Evolutionary conservation across 2,888 invertebrate genomes (phyloP).

Genomic region (Cyclophora punctaria): DNA sequence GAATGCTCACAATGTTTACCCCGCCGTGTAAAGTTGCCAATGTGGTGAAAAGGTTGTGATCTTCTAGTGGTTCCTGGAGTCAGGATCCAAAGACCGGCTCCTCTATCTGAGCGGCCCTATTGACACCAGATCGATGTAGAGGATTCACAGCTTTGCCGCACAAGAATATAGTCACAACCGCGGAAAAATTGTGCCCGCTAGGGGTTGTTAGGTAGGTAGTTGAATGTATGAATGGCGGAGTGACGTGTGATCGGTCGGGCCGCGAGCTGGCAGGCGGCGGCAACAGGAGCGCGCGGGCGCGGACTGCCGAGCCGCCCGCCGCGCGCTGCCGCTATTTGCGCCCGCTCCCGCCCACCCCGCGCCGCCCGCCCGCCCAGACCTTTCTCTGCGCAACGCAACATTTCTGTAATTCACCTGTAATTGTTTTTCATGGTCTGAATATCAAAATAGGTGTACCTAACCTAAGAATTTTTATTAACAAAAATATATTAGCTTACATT

Average conservation of each 20-base stretch:
- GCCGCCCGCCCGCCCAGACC: constrained; percentile 47
- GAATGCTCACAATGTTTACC: constrained; percentile 48
- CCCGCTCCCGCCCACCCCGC: constrained; percentile 57
- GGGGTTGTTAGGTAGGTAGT: neutral
- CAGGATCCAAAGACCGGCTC: constrained; percentile 25
- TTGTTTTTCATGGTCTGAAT: constrained; percentile 3
- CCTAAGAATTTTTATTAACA: no score
- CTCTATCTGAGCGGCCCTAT: constrained; percentile 29
- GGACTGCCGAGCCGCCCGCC: constrained; percentile 36
- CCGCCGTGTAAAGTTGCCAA: constrained; percentile 54
- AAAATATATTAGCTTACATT: no score
- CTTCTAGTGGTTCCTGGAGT: constrained; percentile 37
- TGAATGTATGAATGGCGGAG: constrained; percentile 1
- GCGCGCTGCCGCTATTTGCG: constrained; percentile 68
- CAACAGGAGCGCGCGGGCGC: constrained; percentile 39
- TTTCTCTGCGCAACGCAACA: constrained; percentile 69
- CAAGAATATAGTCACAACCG: constrained; percentile 12
- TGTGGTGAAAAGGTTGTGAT: constrained; percentile 32
- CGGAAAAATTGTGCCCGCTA: no score
- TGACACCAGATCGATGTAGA: constrained; percentile 24
- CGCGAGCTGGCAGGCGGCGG: constrained; percentile 6
- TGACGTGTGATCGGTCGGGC: neutral
- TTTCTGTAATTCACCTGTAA: constrained; percentile 47
- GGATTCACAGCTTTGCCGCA: constrained; percentile 24
- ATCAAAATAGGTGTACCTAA: no score